phyloP scores from a whole-genome alignment of 2,113 vertebrate species.

The Brachirus orientalis region DNA sequence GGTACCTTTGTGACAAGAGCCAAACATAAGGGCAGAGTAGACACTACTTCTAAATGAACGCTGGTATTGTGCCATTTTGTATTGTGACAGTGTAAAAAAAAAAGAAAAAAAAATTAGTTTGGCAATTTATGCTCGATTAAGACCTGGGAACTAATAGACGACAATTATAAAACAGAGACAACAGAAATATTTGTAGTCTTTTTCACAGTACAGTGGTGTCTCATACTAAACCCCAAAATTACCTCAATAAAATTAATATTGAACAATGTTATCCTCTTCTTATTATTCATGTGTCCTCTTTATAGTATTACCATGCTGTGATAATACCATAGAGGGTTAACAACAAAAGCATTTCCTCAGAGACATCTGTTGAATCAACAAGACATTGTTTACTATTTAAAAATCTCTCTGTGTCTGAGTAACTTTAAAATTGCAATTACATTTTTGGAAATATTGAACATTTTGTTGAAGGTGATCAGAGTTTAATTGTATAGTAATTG shows the following conservation, averaged over 20 bases:
- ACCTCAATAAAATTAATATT: too few relatives aligned
- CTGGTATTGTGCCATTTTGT: neutral
- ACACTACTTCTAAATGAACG: neutral
- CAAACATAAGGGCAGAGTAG: conserved; percentile 43
- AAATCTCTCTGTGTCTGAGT: conserved; percentile 20
- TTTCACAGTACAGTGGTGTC: too few relatives aligned
- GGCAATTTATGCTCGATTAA: too few relatives aligned
- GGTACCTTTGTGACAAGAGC: conserved; percentile 43
- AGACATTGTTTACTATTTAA: conserved; percentile 39
- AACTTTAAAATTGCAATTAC: conserved; percentile 10
- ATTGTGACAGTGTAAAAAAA: neutral
- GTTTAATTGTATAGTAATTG: neutral
- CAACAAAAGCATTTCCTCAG: conserved; percentile 5
- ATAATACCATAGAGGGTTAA: conserved; percentile 19
- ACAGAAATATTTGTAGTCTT: too few relatives aligned
- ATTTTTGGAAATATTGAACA: neutral
- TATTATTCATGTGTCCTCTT: too few relatives aligned
- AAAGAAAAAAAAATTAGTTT: too few relatives aligned
- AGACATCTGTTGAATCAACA: conserved; percentile 49
- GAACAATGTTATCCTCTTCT: too few relatives aligned
- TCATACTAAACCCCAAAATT: too few relatives aligned
- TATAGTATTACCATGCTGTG: too few relatives aligned
- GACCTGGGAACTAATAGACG: too few relatives aligned
- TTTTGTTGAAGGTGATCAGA: neutral
- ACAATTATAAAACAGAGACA: too few relatives aligned